Conservation (phyloP, 2,888 invertebrate species). For the Tanypteryx hageni region DNA sequence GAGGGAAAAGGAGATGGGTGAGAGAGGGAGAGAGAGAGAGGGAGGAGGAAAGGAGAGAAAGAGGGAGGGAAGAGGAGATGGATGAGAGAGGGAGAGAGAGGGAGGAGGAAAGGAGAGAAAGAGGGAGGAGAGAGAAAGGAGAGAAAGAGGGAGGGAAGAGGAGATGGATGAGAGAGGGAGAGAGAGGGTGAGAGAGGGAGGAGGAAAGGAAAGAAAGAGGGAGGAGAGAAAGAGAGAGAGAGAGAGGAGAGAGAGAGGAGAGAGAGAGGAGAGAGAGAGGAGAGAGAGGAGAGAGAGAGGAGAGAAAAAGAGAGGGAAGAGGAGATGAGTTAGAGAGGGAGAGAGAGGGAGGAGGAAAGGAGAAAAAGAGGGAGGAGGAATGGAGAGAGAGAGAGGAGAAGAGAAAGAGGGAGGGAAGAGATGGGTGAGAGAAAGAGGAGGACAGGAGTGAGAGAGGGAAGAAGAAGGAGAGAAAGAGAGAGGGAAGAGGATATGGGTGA, state of each 20-base stretch:
- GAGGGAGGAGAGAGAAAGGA: not conserved
- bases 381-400: not conserved
- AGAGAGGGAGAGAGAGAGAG: constrained; percentile 67
- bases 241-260: no score
- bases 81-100: constrained; percentile 47
- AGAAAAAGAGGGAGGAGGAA: no score
- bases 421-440: no score
- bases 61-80: constrained; percentile 63
- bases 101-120: not conserved
- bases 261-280: no score
- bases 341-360: no score
- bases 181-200: not conserved
- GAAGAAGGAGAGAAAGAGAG: not conserved
- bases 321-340: no score
- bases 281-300: no score
- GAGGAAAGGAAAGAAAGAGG: not conserved
- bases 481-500: not conserved
- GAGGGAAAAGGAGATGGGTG: constrained; percentile 66
- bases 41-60: constrained; percentile 67
- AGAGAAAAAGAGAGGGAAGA: no score
- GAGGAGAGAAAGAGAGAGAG: no score
- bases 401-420: no score
- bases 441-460: not conserved
- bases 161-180: constrained; percentile 2
- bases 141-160: not conserved